Evolutionary conservation across 2,888 invertebrate genomes (phyloP), one percentile per base, ranked within the genome.

Genomic region (Orgyia antiqua): DNA sequence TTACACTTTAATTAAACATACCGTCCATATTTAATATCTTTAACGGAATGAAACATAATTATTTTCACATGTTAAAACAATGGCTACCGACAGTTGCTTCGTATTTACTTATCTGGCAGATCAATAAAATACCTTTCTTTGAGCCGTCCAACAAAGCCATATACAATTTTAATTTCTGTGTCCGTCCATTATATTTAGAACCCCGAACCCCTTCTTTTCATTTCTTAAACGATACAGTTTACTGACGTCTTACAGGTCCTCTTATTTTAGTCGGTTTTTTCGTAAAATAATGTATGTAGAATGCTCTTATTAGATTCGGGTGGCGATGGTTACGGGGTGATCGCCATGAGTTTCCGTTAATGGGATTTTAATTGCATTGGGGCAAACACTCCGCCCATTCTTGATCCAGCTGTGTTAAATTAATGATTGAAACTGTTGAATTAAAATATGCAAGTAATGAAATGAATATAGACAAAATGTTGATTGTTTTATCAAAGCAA

Each of bases 11-110:
- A 76, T 76, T 73, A 70, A 50, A 59, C 46, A 66, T 64, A 61
- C 72, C 65, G 64, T 69, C 64, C 67, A 60, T 62, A 67, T 73
- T 67, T 71, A 75, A 70, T 71, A 68, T 55, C 53, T 58, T 55
- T 45, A 60, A 59, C 57, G 62, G 63, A 69, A 73, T 54, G 60
- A 54, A 71, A 62, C 59, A 52, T 67, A n/a, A n/a, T n/a, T n/a
- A 71, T 77, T 75, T 73, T 79, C 80, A 71, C 80, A 80, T 75
- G 65, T 67, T 72, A 71, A 78, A 76, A 84, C 83, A 84, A 83
- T 84, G 70, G 83, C 75, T 71, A 74, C 72, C 68, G 68, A 65
- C 78, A 68, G 78, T 79, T 76, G 73, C 63, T 41, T 62, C 65
- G 64, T 60, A 64, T 58, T 51, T 49, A 54, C 66, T 78, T 77